These are phyloP conservation scores for Madoqua kirkii DNA, from an alignment of 2,113 vertebrate genomes.

Conservation along the genomic window DNA sequence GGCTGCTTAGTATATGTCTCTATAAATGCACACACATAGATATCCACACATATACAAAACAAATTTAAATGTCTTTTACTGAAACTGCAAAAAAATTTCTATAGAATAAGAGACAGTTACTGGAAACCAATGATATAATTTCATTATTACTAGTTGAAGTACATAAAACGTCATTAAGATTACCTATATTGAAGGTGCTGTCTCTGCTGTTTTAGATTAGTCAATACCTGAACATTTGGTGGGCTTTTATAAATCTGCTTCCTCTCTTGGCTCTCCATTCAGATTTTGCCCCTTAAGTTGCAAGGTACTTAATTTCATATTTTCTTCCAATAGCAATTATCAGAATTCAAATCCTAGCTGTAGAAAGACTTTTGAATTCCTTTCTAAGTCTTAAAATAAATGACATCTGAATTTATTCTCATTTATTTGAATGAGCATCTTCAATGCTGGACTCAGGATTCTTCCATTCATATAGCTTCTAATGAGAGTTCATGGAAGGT, in stretches of 20 bases:
- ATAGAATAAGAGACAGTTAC: conserved; percentile 5
- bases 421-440: not conserved
- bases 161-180: not conserved
- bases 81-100: conserved; percentile 25
- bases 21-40: not conserved
- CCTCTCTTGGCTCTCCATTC: not conserved
- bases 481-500: not conserved
- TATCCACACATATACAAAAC: not conserved
- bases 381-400: not conserved
- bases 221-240: not conserved
- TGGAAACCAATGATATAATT: conserved; percentile 23
- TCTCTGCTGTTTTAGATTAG: not conserved
- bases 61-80: not conserved
- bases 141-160: conserved; percentile 1
- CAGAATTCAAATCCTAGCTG: not conserved
- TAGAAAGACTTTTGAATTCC: not conserved
- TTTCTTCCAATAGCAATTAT: not conserved
- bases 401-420: not conserved
- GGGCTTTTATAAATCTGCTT: not conserved
- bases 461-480: not conserved
- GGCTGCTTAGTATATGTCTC: not conserved
- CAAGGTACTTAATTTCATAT: conserved; percentile 29
- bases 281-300: not conserved
- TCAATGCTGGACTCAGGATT: not conserved
- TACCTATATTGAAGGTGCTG: not conserved